phyloP scores from a whole-genome alignment of 1,140 invertebrate species.

The Callitettix versicolor region DNA sequence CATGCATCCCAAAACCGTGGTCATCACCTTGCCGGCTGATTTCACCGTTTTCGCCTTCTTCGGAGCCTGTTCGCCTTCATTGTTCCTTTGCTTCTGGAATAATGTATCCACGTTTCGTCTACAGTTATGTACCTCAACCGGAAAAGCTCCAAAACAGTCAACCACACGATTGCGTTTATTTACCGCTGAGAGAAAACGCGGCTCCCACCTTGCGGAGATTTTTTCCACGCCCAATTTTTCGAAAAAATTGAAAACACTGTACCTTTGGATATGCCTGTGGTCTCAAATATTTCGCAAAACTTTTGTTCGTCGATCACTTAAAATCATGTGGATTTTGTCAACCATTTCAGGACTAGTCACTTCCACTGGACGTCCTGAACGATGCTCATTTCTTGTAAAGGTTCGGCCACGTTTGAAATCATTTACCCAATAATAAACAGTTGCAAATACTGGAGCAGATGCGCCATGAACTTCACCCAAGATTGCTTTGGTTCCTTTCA shows the following conservation, averaged over 20 bases:
- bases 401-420: conserved; percentile 23
- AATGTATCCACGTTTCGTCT: conserved; percentile 32
- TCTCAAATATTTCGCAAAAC: conserved; percentile 24
- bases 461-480: conserved; percentile 16
- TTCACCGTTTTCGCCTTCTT: conserved; percentile 28
- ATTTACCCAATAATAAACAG: conserved; percentile 22
- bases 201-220: conserved; percentile 23
- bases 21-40: conserved; percentile 26
- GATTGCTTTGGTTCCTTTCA: conserved; percentile 17
- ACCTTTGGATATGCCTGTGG: conserved; percentile 18
- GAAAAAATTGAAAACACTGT: conserved; percentile 26
- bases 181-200: conserved; percentile 25
- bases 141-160: conserved; percentile 8
- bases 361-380: conserved; percentile 20
- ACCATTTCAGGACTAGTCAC: conserved; percentile 21
- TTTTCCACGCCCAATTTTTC: conserved; percentile 24
- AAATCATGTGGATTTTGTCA: conserved; percentile 27
- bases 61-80: conserved; percentile 24
- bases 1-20: conserved; percentile 23
- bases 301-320: conserved; percentile 25
- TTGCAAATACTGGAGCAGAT: conserved; percentile 14
- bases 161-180: too few species aligned
- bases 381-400: conserved; percentile 21
- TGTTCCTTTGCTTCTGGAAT: conserved; percentile 31
- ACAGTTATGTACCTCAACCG: conserved; percentile 26